Conservation (phyloP, 30 jellyfish, hydroid and myxozoan species). For the Pseudorhiza aurosa region DNA sequence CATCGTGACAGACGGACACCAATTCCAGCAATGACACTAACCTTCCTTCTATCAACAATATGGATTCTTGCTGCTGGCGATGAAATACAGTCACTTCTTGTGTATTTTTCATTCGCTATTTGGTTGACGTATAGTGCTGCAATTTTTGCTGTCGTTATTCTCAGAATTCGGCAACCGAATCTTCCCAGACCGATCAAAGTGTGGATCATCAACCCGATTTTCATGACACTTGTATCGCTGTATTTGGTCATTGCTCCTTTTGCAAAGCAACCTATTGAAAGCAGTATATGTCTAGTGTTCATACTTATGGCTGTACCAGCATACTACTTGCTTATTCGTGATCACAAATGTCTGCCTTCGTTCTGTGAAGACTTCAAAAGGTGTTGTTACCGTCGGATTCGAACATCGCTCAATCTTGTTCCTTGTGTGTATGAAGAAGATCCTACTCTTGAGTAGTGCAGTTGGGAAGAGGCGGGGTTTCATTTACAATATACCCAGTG, state of each 20-base stretch:
- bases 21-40: slow-evolving; percentile 11
- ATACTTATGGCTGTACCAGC: slow-evolving; percentile 23
- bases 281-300: neutral
- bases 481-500: too few species aligned
- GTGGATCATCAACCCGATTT: slow-evolving; percentile 55
- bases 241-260: slow-evolving; percentile 23
- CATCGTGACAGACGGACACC: slow-evolving; percentile 32
- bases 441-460: too few species aligned
- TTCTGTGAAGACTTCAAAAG: neutral
- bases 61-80: slow-evolving; percentile 14
- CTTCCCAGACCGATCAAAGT: slow-evolving; percentile 51
- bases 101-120: slow-evolving; percentile 14
- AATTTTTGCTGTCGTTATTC: slow-evolving; percentile 36
- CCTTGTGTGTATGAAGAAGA: neutral
- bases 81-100: slow-evolving; percentile 11
- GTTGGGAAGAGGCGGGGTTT: too few species aligned
- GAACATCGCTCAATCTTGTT: neutral
- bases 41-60: neutral
- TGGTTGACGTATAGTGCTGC: slow-evolving; percentile 50
- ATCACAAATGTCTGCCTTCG: neutral
- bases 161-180: slow-evolving; percentile 34
- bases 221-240: slow-evolving; percentile 10
- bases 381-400: neutral
- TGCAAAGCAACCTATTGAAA: slow-evolving; percentile 16
- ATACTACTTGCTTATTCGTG: neutral